Evolutionary conservation across 2,888 invertebrate genomes (phyloP).

Genomic region (Volucella zonaria): DNA sequence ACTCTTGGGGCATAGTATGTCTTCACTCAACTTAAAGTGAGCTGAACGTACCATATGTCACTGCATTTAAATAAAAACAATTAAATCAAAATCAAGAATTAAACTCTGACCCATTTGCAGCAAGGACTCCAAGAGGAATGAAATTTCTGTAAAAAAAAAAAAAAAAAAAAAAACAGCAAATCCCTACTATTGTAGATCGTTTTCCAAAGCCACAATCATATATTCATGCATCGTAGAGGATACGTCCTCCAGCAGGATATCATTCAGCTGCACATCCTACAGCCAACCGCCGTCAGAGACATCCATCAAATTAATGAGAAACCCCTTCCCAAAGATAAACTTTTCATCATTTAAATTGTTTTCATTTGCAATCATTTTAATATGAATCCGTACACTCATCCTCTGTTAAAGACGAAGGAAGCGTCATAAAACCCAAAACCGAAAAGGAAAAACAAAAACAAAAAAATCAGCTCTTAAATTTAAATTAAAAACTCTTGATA

Average conservation of each 20-base stretch:
- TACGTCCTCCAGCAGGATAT: too few species aligned
- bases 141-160: too few species aligned
- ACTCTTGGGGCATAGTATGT: too few species aligned
- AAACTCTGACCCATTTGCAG: too few species aligned
- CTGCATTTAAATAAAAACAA: too few species aligned
- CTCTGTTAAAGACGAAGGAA: conserved; percentile 14
- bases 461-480: conserved; percentile 17
- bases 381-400: conserved; percentile 36
- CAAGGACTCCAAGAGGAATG: too few species aligned
- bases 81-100: too few species aligned
- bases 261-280: background rate
- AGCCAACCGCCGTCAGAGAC: background rate
- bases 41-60: too few species aligned
- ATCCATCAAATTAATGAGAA: conserved; percentile 23
- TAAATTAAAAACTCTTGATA: conserved; percentile 44
- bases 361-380: conserved; percentile 47
- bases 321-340: conserved; percentile 22
- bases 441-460: background rate
- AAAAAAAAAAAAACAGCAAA: too few species aligned
- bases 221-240: background rate
- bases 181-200: too few species aligned
- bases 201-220: background rate
- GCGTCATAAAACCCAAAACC: conserved; percentile 14
- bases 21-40: too few species aligned
- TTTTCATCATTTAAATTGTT: conserved; percentile 44